Evolutionary conservation across 2,888 invertebrate species (phyloP), one percentile per base, ranked within the genome.

Genomic region (Boloria euphrosyne): DNA sequence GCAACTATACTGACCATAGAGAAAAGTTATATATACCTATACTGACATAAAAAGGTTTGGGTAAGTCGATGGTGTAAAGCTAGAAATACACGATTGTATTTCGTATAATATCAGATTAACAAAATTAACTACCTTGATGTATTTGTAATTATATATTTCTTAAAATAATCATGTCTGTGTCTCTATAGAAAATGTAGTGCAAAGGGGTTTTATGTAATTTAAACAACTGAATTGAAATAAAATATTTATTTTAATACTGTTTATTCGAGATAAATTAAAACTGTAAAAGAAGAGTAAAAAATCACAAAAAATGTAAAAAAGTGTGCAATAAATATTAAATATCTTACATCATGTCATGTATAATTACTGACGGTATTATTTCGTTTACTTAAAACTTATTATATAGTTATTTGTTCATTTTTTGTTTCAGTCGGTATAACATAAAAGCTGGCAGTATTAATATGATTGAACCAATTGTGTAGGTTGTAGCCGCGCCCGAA

Each of bases 401-500:
- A 61, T 22, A 55, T 22, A 58, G 61, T 49, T 55, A 47, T 71
- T 81, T 75, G 18, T 44, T 14, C 17, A 61, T 80, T 67, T 57
- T 51, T 17, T 14, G 59, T 16, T 13, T 49, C 7, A 47, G 62
- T 69, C 71, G 61, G 79, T 92, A 93, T 75, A 95, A 86, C 87
- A 94, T 94, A 80, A 95, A 81, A 75, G 96, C 95, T 71, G 98
- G 98, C 85, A 96, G 90, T 53, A 96, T 78, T 68, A 98, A 93
- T 59, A 95, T 89, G 46, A 95, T 74, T 22, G 97, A 96, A 16
- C 98, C 98, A 44, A 95, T 87, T 4, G 95, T 90, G 83, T 99
- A 99, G 0, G 98, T 98, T 16, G 94, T 84, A 64, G 93, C 93
- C 4, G 98, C 96, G 7, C 98, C 98, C 63, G 96, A 93, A 80